Percentiles rank a stretch among this genome's conserved stretches.
Evolutionary conservation across 2,888 invertebrate species (phyloP).

Genomic region (Aphidoletes aphidimyza): DNA sequence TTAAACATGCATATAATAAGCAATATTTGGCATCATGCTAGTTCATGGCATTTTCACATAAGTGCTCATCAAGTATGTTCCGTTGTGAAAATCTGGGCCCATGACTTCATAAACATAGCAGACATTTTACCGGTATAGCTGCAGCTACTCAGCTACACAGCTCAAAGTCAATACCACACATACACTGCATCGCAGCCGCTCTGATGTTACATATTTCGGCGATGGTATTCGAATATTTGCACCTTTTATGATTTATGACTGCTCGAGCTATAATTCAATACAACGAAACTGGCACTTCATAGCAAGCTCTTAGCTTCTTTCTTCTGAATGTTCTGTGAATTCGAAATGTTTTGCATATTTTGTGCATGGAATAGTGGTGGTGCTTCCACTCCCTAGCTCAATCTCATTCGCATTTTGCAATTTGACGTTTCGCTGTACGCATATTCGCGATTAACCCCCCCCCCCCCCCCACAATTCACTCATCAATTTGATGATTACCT

Average conservation of each 20-base stretch:
- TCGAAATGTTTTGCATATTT: neutral
- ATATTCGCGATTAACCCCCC: neutral
- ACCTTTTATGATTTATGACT: conserved; percentile 45
- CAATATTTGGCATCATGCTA: conserved; percentile 31
- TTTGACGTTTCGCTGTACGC: too few species aligned
- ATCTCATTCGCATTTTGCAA: too few species aligned
- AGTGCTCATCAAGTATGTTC: conserved; percentile 32
- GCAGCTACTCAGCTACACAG: too few species aligned
- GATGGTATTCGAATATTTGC: conserved; percentile 29
- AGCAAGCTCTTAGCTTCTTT: neutral
- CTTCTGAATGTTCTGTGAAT: neutral
- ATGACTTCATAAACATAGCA: neutral
- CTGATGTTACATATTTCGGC: neutral
- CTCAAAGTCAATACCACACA: too few species aligned
- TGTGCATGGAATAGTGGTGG: neutral
- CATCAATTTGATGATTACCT: conserved; percentile 32
- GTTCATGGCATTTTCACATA: conserved; percentile 34
- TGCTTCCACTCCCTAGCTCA: too few species aligned
- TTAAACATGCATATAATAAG: conserved; percentile 48
- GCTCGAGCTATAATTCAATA: conserved; percentile 26
- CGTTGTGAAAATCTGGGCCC: neutral
- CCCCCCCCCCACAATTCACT: neutral
- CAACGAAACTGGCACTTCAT: conserved; percentile 45
- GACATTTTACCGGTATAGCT: neutral
- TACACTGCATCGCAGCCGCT: too few species aligned